These are phyloP conservation scores for Aplysina aerophoba DNA, from an alignment of 37 sponge, comb jelly and placozoan species.

Conservation along the genomic window DNA sequence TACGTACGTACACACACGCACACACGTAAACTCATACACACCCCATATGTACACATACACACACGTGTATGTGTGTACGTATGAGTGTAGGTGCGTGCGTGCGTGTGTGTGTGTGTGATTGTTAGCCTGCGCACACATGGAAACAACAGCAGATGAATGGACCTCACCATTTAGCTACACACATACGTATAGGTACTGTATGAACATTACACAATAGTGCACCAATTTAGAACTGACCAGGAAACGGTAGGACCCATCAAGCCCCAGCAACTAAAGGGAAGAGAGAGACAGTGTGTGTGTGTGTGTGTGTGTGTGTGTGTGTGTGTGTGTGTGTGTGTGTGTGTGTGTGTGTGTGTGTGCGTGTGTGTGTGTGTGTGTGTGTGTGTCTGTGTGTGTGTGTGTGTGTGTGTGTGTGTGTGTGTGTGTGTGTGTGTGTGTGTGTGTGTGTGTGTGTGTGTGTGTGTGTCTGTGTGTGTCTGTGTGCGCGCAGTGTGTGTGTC, in stretches of 20 bases:
- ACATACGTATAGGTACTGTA: neutral
- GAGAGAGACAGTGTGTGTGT: neutral
- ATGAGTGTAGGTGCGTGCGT: neutral
- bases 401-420: too few relatives aligned
- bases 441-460: too few relatives aligned
- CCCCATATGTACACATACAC: neutral
- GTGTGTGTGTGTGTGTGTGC: too few relatives aligned
- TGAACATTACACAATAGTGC: neutral
- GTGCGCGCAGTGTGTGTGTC: too few relatives aligned
- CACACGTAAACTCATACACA: neutral
- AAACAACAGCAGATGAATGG: neutral
- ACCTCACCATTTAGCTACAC: neutral
- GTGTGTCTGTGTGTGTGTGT: too few relatives aligned
- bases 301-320: too few relatives aligned
- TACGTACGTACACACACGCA: neutral
- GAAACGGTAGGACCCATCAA: constrained; percentile 89
- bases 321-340: too few relatives aligned
- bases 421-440: too few relatives aligned
- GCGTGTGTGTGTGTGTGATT: too few relatives aligned
- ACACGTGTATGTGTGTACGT: neutral
- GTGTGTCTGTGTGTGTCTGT: too few relatives aligned
- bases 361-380: too few relatives aligned
- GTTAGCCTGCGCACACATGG: neutral
- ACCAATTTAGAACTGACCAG: constrained; percentile 49
- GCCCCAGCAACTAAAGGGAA: constrained; percentile 73